Base-by-base conservation (phyloP, 2,797 vertebrate genomes). In the Sparidentex hasta region DNA sequence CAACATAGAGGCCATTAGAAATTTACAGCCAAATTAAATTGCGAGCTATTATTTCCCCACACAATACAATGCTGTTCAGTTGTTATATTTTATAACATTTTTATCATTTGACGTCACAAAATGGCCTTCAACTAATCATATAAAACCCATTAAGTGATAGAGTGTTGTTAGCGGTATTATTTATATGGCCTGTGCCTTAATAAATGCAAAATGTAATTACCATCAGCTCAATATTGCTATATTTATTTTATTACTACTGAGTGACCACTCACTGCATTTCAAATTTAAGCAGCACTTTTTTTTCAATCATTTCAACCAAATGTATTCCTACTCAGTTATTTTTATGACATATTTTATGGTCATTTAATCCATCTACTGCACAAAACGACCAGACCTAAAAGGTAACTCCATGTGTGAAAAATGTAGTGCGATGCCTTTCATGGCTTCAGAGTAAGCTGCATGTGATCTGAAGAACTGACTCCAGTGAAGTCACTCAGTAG, bases 1-100 rank as follows among this genome's bases (percentile, higher is more conserved):
- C 59, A 70, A 46, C 51, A 61, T 0, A 41, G 9, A 71, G 41
- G 29, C 52, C 27, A 4, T 43, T 55, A 41, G 2, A 78, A 25
- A 29, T 65, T 76, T 64, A 68, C 43, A 70, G 44, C 51, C 55
- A 57, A 55, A 77, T 83, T 63, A 71, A 82, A 84, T 11, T 65
- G 38, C 27, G 46, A 11, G 9, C 63, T 29, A 55, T 77, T 79
- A 67, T 50, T 74, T 67, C 20, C 9, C 21, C 25, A 25, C 12
- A 54, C 18, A 80, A 20, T 50, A 29, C 5, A 69, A 18, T 62
- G 2, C 33, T 50, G 44, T 62, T 62, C 21, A 11, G 27, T 61
- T 38, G 62, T 51, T 67, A n/a, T 52, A 16, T 69, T 47, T 52
- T 41, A 47, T 18, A 33, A 52, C 3, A 14, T 57, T 43, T 25